Conservation (phyloP, 1,140 invertebrate genomes). For the Camponotus pennsylvanicus region DNA sequence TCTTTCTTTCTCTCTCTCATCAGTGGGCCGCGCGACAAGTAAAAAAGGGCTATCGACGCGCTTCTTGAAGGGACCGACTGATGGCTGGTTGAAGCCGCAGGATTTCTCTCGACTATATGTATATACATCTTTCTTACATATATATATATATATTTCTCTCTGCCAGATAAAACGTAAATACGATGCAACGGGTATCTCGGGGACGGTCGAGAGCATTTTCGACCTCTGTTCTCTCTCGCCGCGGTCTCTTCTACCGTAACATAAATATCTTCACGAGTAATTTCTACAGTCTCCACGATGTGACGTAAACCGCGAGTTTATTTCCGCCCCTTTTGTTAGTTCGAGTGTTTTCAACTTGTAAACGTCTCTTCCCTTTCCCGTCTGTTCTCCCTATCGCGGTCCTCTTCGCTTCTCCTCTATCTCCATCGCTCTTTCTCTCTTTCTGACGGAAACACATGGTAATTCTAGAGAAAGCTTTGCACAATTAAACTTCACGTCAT, state of each 20-base stretch:
- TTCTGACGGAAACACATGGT: constrained; percentile 64
- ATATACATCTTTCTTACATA: too few species aligned
- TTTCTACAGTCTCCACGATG: constrained; percentile 39
- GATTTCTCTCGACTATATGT: constrained; percentile 32
- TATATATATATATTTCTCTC: not conserved
- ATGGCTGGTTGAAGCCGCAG: not conserved
- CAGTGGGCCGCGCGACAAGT: constrained; percentile 27
- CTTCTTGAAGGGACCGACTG: constrained; percentile 15
- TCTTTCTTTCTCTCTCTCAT: constrained; percentile 48
- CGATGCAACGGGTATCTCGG: not conserved
- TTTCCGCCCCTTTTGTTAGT: constrained; percentile 45
- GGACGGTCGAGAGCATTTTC: constrained; percentile 31
- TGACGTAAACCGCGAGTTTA: constrained; percentile 47
- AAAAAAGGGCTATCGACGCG: constrained; percentile 53
- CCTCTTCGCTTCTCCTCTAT: constrained; percentile 12
- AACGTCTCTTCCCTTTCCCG: constrained; percentile 22
- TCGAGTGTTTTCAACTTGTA: constrained; percentile 47
- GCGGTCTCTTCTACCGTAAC: constrained; percentile 28
- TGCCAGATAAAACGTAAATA: constrained; percentile 60
- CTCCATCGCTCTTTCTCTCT: constrained; percentile 3
- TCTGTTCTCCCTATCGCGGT: not conserved
- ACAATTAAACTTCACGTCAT: constrained; percentile 70
- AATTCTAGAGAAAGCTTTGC: constrained; percentile 60
- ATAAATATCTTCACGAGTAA: constrained; percentile 59
- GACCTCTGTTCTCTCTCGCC: constrained; percentile 17